Evolutionary conservation across 2,888 invertebrate species (phyloP).

Genomic region (Dendrolimus pini): DNA sequence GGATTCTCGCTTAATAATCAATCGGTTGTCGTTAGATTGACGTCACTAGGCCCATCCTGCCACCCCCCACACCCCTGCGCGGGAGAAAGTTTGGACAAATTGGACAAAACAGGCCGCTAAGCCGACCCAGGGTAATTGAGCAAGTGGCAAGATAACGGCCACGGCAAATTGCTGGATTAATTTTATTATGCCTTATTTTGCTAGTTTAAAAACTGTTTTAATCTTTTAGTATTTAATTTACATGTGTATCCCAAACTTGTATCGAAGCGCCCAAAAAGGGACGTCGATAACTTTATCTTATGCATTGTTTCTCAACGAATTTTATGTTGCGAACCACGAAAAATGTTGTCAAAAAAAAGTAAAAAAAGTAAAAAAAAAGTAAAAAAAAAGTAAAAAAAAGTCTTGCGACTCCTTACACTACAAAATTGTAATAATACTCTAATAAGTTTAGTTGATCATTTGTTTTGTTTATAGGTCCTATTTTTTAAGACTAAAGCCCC

Average conservation of each 20-base stretch:
- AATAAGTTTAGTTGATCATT: no score
- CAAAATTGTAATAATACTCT: no score
- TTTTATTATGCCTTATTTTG: not conserved
- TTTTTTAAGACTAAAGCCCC: no score
- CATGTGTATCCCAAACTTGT: not conserved
- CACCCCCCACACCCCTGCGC: not conserved
- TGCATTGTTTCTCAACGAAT: no score
- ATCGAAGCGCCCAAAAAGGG: not conserved
- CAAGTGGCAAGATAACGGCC: slow-evolving; percentile 1
- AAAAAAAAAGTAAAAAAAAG: no score
- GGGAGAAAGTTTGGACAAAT: not conserved
- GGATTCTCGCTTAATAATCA: no score
- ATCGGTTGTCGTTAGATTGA: not conserved
- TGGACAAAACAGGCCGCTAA: not conserved
- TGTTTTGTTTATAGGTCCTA: no score
- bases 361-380: no score
- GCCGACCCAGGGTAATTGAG: slow-evolving; percentile 3
- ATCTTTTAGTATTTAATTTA: not conserved
- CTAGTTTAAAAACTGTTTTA: not conserved
- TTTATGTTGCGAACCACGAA: no score
- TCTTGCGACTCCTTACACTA: no score
- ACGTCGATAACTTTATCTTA: no score
- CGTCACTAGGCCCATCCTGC: not conserved
- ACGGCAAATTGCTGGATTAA: slow-evolving; percentile 1
- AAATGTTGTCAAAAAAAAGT: no score